phyloP scores from a whole-genome alignment of 2,113 vertebrate species.

The Raja brachyura region DNA sequence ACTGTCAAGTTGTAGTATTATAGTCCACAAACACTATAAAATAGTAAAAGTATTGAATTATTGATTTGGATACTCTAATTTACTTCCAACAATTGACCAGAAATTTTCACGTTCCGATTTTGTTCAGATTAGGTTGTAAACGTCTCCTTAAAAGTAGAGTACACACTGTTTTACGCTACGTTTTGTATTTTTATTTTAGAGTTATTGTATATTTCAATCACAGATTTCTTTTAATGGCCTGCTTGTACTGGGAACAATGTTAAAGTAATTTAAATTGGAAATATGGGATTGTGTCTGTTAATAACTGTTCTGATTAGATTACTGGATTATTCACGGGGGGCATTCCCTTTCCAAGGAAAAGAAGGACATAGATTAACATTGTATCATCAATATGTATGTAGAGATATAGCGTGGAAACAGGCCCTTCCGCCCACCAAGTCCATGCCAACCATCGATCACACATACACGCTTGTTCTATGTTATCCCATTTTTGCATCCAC shows the following conservation, averaged over 20 bases:
- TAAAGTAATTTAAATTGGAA: background rate
- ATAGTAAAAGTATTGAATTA: background rate
- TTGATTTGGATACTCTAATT: background rate
- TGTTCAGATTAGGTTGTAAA: background rate
- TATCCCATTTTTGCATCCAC: too few species aligned
- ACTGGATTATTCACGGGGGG: background rate
- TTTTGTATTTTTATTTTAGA: conserved; percentile 4
- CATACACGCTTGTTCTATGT: too few species aligned
- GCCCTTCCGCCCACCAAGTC: too few species aligned
- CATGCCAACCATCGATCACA: too few species aligned
- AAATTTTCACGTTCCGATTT: background rate
- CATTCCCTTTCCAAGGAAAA: background rate
- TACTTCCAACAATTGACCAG: background rate
- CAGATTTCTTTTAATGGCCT: background rate
- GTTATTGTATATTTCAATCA: background rate
- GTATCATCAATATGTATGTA: too few species aligned
- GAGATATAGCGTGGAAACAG: too few species aligned
- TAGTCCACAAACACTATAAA: background rate
- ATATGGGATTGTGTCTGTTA: background rate
- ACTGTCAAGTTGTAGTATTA: background rate
- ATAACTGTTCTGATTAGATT: background rate
- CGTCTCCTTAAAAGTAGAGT: background rate
- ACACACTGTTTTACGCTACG: conserved; percentile 7
- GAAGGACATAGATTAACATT: background rate
- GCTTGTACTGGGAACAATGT: background rate